A percentile compares a stretch with the other conserved stretches of the same genome.
phyloP scores from a whole-genome alignment of 2,797 vertebrate species.

The Loris lydekkerianus region DNA sequence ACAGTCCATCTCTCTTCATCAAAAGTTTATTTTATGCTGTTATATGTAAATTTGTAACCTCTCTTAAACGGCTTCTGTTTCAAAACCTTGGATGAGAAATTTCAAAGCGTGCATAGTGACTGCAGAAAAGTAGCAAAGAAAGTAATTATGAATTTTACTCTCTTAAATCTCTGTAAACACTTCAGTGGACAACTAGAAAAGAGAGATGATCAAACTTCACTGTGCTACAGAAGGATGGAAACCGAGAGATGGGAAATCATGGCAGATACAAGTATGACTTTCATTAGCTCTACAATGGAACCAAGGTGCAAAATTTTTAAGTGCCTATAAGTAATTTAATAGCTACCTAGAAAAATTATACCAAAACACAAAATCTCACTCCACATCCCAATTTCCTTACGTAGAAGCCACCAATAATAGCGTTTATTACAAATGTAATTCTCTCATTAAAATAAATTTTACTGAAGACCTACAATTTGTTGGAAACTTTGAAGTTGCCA shows the following conservation, averaged over 20 bases:
- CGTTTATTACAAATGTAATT: constrained; percentile 44
- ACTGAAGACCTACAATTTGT: not conserved
- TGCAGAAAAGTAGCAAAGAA: constrained; percentile 49
- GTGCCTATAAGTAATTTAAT: not conserved
- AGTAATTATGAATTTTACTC: constrained; percentile 55
- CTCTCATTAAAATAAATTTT: not conserved
- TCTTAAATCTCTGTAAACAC: constrained; percentile 66
- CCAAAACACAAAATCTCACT: not conserved
- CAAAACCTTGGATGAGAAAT: constrained; percentile 71
- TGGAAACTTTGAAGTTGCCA: not conserved
- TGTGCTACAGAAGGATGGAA: not conserved
- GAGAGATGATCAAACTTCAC: constrained; percentile 57
- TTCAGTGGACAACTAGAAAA: constrained; percentile 38
- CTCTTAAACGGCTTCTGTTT: constrained; percentile 67
- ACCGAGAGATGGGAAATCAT: constrained; percentile 26
- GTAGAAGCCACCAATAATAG: not conserved
- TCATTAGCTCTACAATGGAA: not conserved
- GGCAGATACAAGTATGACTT: not conserved
- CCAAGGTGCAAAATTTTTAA: constrained; percentile 5
- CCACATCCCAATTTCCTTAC: not conserved
- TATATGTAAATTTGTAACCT: constrained; percentile 68
- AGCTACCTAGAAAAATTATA: not conserved
- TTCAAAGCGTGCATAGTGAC: constrained; percentile 62
- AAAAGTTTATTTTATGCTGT: constrained; percentile 73
- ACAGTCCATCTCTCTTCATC: constrained; percentile 64